Conservation (phyloP, 2,113 vertebrate species). For the Sinocyclocheilus maitianheensis region DNA sequence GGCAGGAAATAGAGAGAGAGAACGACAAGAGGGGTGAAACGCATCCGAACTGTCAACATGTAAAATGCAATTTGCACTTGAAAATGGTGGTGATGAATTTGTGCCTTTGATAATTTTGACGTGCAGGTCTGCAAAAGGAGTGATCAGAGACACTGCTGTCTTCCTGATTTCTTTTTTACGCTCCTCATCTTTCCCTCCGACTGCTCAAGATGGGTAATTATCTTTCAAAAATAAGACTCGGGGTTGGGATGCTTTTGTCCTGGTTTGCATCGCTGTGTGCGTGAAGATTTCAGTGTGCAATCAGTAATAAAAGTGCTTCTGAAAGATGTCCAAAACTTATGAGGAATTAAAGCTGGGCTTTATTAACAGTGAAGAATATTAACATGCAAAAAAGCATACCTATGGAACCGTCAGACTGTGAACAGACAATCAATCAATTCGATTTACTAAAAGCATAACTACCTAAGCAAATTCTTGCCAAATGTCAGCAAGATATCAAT, state of each 20-base stretch:
- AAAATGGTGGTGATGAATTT: conserved; percentile 69
- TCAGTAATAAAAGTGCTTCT: conserved; percentile 16
- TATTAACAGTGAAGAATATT: neutral
- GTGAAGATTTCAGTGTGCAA: neutral
- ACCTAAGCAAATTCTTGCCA: conserved; percentile 4
- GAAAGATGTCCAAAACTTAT: neutral
- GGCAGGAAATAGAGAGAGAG: conserved; percentile 57
- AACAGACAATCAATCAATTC: conserved; percentile 22
- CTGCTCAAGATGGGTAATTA: conserved; percentile 76
- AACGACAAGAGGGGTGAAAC: conserved; percentile 54
- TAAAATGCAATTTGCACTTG: conserved; percentile 76
- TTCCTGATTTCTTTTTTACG: conserved; percentile 76
- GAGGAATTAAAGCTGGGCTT: neutral
- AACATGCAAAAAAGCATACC: neutral
- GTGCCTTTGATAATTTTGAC: conserved; percentile 73
- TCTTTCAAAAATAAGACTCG: conserved; percentile 62
- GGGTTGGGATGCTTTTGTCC: conserved; percentile 63
- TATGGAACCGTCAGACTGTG: neutral
- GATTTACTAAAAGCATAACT: conserved; percentile 4
- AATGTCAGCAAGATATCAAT: conserved; percentile 16
- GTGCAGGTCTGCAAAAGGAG: conserved; percentile 61
- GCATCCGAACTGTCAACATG: conserved; percentile 69
- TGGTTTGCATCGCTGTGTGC: neutral
- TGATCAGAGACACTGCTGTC: conserved; percentile 70
- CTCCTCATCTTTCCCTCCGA: conserved; percentile 66